These are phyloP conservation scores for Anguilla rostrata DNA, from an alignment of 2,113 vertebrate genomes.

Conservation along the genomic window DNA sequence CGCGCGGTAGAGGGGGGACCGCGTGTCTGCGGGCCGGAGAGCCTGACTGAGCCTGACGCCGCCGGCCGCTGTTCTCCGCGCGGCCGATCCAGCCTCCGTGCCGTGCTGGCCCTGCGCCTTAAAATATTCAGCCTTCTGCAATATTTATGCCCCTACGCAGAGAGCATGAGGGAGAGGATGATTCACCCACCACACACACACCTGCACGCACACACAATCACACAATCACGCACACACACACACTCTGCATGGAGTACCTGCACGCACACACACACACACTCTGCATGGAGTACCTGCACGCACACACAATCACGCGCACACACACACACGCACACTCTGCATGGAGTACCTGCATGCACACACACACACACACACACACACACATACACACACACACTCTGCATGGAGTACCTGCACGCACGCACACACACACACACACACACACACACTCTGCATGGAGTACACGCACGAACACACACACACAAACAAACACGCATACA, in stretches of 20 bases:
- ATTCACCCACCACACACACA: neutral
- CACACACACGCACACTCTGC: too few relatives aligned
- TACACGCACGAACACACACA: neutral
- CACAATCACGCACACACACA: neutral
- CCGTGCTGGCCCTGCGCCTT: slow-evolving; percentile 38
- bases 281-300: too few relatives aligned
- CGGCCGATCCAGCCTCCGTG: neutral
- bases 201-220: too few relatives aligned
- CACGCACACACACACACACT: neutral
- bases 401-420: too few relatives aligned
- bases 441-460: neutral
- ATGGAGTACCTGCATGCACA: too few relatives aligned
- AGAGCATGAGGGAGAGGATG: slow-evolving; percentile 15
- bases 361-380: too few relatives aligned
- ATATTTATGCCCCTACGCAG: slow-evolving; percentile 52
- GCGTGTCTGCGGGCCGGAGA: neutral
- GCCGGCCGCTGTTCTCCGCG: too few relatives aligned
- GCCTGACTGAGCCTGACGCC: too few relatives aligned
- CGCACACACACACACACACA: neutral
- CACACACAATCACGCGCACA: too few relatives aligned
- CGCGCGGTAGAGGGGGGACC: neutral
- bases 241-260: neutral
- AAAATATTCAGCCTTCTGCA: slow-evolving; percentile 49
- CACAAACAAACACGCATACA: neutral
- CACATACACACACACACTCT: too few relatives aligned